These are phyloP conservation scores for Halcyon senegalensis DNA, from an alignment of 2,113 vertebrate genomes.

Conservation along the genomic window DNA sequence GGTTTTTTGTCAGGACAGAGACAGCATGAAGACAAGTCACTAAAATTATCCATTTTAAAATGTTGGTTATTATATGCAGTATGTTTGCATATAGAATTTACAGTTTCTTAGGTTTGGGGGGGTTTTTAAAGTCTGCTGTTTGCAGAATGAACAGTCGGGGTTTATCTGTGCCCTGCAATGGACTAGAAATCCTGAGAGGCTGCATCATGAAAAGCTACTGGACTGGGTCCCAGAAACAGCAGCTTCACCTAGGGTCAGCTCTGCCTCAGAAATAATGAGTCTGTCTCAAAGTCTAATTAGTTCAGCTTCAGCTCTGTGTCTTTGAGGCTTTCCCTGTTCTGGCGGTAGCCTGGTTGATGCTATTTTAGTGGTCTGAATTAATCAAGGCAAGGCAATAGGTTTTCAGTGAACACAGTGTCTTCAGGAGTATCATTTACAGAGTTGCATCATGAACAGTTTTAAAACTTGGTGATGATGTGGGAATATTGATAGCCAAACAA, in stretches of 20 bases:
- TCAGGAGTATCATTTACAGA: background rate
- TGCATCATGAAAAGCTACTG: background rate
- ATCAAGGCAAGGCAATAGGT: background rate
- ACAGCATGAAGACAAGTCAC: background rate
- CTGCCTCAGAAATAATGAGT: slow-evolving; percentile 26
- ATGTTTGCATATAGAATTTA: background rate
- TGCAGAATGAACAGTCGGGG: background rate
- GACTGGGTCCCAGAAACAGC: background rate
- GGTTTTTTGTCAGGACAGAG: background rate
- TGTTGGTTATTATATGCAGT: background rate
- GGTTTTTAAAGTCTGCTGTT: background rate
- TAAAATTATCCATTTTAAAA: background rate
- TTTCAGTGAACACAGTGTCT: background rate
- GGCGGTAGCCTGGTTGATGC: background rate
- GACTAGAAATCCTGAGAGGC: background rate
- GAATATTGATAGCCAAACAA: background rate
- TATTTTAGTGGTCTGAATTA: background rate
- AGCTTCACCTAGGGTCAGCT: background rate
- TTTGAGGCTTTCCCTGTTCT: background rate
- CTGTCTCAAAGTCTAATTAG: slow-evolving; percentile 35
- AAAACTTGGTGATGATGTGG: background rate
- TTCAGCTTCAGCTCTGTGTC: background rate
- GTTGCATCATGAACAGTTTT: background rate
- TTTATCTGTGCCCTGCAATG: background rate
- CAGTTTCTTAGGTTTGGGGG: background rate